phyloP scores from a whole-genome alignment of 2,113 vertebrate genomes.

The Periophthalmus modestus region DNA sequence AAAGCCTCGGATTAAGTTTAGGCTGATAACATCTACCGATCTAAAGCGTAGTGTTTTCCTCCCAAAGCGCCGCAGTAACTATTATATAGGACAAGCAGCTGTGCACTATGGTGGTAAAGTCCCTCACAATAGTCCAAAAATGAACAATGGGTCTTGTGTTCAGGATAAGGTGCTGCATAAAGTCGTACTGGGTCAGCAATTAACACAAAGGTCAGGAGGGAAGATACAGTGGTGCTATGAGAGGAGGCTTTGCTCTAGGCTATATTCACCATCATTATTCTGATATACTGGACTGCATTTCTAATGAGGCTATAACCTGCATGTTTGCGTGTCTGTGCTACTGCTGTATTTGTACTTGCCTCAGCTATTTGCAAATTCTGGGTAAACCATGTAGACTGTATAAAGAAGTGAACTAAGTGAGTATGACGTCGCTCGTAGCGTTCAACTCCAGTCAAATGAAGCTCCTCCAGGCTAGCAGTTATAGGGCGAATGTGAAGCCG shows the following conservation, averaged over 20 bases:
- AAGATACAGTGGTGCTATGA: slow-evolving; percentile 5
- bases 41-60: slow-evolving; percentile 3
- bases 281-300: not conserved
- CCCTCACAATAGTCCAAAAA: not conserved
- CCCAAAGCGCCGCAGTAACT: slow-evolving; percentile 2
- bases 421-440: no score
- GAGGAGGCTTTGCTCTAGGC: not conserved
- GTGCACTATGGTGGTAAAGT: not conserved
- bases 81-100: slow-evolving; percentile 10
- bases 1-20: slow-evolving; percentile 12
- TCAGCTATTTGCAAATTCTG: not conserved
- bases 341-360: not conserved
- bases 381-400: not conserved
- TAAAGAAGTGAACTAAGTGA: no score
- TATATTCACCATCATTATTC: slow-evolving; percentile 6
- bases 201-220: slow-evolving; percentile 7
- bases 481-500: no score
- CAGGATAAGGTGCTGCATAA: not conserved
- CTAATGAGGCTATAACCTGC: not conserved
- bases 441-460: no score
- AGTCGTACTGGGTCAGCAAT: slow-evolving; percentile 6
- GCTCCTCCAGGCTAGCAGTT: no score
- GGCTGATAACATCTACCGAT: slow-evolving; percentile 2
- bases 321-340: slow-evolving; percentile 3
- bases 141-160: slow-evolving; percentile 5